Percentiles rank a stretch among this genome's conserved stretches.
These are phyloP conservation scores for Cochlearius cochlearius DNA, from an alignment of 2,113 vertebrate genomes.

Conservation along the genomic window DNA sequence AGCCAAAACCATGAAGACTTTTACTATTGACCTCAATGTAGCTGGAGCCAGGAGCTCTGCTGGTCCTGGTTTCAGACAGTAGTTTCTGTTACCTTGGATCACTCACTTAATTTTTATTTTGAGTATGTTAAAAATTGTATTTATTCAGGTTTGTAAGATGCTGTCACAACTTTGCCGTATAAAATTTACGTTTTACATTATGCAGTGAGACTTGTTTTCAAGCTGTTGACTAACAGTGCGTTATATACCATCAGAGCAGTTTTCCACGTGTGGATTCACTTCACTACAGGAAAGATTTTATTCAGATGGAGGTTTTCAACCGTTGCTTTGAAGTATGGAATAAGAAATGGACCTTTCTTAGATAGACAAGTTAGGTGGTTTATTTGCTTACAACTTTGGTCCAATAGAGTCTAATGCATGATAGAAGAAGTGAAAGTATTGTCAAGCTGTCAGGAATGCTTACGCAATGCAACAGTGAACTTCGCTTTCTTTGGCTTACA, in stretches of 20 bases:
- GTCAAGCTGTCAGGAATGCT: neutral
- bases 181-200: neutral
- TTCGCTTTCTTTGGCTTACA: neutral
- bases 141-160: neutral
- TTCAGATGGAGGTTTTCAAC: neutral
- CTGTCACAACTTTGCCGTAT: neutral
- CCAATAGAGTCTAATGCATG: neutral
- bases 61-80: neutral
- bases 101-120: neutral
- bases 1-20: neutral
- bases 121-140: neutral
- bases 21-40: neutral
- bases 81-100: neutral
- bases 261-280: neutral
- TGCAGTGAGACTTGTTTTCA: neutral
- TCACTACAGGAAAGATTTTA: neutral
- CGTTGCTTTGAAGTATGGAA: neutral
- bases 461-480: neutral
- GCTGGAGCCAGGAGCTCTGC: neutral
- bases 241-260: neutral
- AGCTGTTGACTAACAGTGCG: neutral
- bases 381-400: neutral
- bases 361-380: neutral
- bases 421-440: neutral
- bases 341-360: neutral